Conservation (phyloP, 1,140 invertebrate species). For the Idris sp. region DNA sequence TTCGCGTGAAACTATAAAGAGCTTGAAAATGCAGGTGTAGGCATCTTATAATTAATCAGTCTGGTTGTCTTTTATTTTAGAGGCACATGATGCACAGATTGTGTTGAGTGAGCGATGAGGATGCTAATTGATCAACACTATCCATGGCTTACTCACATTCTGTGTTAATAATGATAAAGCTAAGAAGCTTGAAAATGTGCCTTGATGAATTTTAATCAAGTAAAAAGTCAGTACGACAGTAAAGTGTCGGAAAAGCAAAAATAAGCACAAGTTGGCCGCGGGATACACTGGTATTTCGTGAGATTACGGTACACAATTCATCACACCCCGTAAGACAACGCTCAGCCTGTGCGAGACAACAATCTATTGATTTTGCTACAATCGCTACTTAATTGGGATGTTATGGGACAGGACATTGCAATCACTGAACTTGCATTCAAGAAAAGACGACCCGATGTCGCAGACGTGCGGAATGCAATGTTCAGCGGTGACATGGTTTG, state of each 20-base stretch:
- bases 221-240: conserved; percentile 24
- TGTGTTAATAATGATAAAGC: conserved; percentile 69
- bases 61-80: conserved; percentile 85
- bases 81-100: conserved; percentile 84
- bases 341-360: conserved; percentile 76
- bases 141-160: conserved; percentile 77
- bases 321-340: conserved; percentile 73
- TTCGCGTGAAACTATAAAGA: too few species aligned
- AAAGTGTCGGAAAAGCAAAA: conserved; percentile 54
- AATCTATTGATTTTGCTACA: conserved; percentile 78
- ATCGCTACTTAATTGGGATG: conserved; percentile 76
- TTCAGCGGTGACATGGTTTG: conserved; percentile 77
- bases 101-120: conserved; percentile 77
- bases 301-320: conserved; percentile 66
- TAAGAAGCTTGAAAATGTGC: conserved; percentile 74
- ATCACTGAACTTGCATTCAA: conserved; percentile 75
- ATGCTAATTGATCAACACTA: conserved; percentile 64
- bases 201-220: conserved; percentile 68
- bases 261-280: conserved; percentile 73
- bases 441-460: conserved; percentile 66
- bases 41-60: conserved; percentile 80
- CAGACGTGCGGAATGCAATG: conserved; percentile 72
- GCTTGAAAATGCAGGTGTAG: conserved; percentile 69
- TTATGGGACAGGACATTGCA: conserved; percentile 72
- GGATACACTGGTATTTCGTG: conserved; percentile 66